Percentiles rank a stretch among this genome's conserved stretches.
Evolutionary conservation across 2,888 invertebrate species (phyloP).

Genomic region (Linnaemya tessellans): DNA sequence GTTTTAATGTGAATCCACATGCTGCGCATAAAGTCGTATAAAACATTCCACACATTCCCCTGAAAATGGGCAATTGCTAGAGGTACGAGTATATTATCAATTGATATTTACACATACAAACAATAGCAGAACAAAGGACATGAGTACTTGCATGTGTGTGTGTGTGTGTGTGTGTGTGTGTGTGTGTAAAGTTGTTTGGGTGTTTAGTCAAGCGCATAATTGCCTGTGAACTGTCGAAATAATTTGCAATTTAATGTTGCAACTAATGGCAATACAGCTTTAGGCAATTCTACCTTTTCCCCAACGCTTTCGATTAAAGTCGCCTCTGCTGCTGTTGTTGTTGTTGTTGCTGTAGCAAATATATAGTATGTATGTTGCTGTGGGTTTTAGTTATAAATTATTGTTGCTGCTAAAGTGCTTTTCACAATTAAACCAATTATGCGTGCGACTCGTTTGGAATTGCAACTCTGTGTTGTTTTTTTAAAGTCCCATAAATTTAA

Average conservation of each 20-base stretch:
- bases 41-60: constrained; percentile 15
- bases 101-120: constrained; percentile 4
- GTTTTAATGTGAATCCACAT: constrained; percentile 51
- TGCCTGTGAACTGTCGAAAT: constrained; percentile 69
- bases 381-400: constrained; percentile 12
- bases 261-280: constrained; percentile 68
- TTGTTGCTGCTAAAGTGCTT: constrained; percentile 46
- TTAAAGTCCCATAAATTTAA: constrained; percentile 40
- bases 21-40: neutral
- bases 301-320: constrained; percentile 44
- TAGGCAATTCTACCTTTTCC: constrained; percentile 54
- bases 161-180: neutral
- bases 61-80: constrained; percentile 41
- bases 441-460: constrained; percentile 16
- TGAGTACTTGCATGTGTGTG: too few species aligned
- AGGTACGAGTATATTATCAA: constrained; percentile 36
- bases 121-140: neutral
- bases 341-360: constrained; percentile 14
- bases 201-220: constrained; percentile 62
- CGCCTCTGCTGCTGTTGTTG: constrained; percentile 28
- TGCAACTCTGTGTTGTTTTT: constrained; percentile 1
- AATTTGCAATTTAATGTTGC: constrained; percentile 71
- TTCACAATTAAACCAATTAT: constrained; percentile 56
- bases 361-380: neutral
- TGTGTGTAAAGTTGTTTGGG: constrained; percentile 2